Evolutionary conservation across 2,888 invertebrate species (phyloP), one percentile per base, ranked within the genome.

Genomic region (Allygus modestus): DNA sequence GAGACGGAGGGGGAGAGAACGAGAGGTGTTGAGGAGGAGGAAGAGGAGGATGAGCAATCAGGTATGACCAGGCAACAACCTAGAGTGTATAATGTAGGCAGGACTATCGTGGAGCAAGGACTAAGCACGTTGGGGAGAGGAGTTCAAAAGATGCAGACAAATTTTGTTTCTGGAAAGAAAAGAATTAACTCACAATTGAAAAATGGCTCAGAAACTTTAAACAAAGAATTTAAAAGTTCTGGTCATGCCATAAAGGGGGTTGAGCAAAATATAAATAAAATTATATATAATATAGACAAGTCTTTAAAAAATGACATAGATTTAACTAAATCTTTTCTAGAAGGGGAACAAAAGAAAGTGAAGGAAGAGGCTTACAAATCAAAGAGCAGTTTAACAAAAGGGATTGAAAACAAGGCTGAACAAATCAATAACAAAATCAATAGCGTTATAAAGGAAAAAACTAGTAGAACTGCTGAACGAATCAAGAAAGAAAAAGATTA

Each of bases 1-100:
- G 51, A 31, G 37, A 33, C 4, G 9, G 86, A 87, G 75, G 86
- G 88, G 43, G 85, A 88, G 82, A 82, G 86, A 41, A 86, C 87
- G 84, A 33, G 11, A 46, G 79, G 54, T 20, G 54, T 41, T 51
- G 46, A 46, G 61, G 61, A 61, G 33, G 65, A 37, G 46, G 28
- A 28, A 7, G 20, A 26, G 65, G 46, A 73, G 77, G n/a, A n/a
- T n/a, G 23, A 83, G 20, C 11, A 15, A 33, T 26, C 86, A 26
- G 87, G 86, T 84, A 86, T 77, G 86, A 85, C 12, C 84, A 84
- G 41, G 87, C 81, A 54, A 61, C 43, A 26, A 79, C 81, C 41
- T 28, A 37, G 31, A 20, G 20, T 41, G 15, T 71, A 37, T 41
- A 71, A 71, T 20, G 20, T 71, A 69, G 33, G 69, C 31, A 69